Conservation (phyloP, 2,113 vertebrate genomes). For the Fukomys damarensis region DNA sequence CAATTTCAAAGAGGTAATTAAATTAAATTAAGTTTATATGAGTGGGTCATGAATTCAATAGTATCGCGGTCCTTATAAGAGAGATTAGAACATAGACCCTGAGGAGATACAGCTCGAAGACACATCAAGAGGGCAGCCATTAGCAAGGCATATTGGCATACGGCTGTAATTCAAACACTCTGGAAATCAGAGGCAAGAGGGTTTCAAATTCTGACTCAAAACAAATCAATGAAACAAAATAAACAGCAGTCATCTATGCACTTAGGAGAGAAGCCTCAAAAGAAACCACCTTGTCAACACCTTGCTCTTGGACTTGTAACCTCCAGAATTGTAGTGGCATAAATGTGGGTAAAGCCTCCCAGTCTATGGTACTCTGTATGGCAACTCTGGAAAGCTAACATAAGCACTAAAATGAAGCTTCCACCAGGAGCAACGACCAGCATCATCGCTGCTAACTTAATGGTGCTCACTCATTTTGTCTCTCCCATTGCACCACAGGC, state of each 20-base stretch:
- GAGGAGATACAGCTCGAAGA: background rate
- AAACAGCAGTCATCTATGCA: background rate
- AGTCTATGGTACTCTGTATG: too few species aligned
- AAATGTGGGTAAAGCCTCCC: too few species aligned
- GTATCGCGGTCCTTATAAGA: background rate
- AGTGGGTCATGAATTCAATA: background rate
- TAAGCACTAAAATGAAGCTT: background rate
- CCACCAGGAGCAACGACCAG: background rate
- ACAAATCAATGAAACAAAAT: background rate
- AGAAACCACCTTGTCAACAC: background rate
- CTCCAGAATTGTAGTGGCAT: background rate
- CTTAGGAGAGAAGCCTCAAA: background rate
- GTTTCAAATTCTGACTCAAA: background rate
- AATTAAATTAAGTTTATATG: background rate
- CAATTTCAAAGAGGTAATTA: background rate
- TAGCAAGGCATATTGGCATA: background rate
- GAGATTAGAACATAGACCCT: background rate
- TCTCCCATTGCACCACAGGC: background rate
- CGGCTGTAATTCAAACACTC: background rate
- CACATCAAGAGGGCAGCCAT: background rate
- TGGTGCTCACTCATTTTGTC: background rate
- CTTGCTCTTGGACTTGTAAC: background rate
- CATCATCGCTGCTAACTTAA: background rate
- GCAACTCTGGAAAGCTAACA: background rate
- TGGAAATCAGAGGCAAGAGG: background rate